Evolutionary conservation across 2,888 invertebrate genomes (phyloP), one percentile per base, ranked within the genome.

Genomic region (Hanleya hanleyi): DNA sequence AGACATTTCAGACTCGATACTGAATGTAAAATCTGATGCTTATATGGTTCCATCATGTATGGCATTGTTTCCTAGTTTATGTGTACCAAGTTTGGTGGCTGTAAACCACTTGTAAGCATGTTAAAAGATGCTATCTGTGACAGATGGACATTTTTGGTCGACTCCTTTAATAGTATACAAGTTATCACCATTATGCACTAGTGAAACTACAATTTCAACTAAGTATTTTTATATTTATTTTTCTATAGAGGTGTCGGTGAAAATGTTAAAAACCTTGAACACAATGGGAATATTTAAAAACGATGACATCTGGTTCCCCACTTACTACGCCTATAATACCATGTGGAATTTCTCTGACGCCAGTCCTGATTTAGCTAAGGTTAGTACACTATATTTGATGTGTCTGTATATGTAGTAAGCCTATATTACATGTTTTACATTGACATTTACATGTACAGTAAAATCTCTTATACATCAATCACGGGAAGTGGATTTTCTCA

Each of bases 301-400:
- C 69, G 89, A 88, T 67, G 85, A 86, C 50, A 83, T 89, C 61
- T 89, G 89, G 89, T 89, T 88, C 73, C 87, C 89, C 0, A 85
- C 87, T 0, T 88, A 88, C 75, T 89, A 88, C 75, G 83, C 87
- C 5, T 85, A 87, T 71, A 89, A 87, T 74, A 84, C 84, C 0
- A 78, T 83, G 68, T 89, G 89, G 89, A 89, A 89, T 74, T 89
- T 84, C 72, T 83, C 87, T 1, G 88, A 89, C 68, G 82, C 85
- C 49, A 86, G 84, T 57, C 75, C 79, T 7, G 81, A 82, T 26
- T 81, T 89, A 15, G 87, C 88, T 18, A 83, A 81, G 83, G 87
- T 86, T 74, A 70, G 82, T 71, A 36, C 2, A 7, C 9, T 57
- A 41, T 12, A 41, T 18, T 41, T 18, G 41, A n/a, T n/a, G n/a